Evolutionary conservation across 2,797 vertebrate genomes (phyloP).

Genomic region (Eleutherodactylus coqui): DNA sequence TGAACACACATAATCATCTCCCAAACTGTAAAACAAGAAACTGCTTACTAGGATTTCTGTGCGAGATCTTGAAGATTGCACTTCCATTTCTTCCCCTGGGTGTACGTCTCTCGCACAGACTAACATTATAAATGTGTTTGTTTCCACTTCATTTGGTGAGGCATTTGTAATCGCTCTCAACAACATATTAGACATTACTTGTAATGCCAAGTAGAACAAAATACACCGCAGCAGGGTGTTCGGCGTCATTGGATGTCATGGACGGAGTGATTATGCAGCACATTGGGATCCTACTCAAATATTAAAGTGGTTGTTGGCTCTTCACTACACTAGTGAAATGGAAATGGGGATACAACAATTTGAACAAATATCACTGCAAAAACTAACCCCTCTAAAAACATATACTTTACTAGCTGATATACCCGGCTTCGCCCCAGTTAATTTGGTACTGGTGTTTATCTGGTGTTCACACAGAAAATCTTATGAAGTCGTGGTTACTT

Average conservation of each 20-base stretch:
- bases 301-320: not conserved
- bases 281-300: not conserved
- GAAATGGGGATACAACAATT: no score
- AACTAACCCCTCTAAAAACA: no score
- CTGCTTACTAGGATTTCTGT: slow-evolving; percentile 12
- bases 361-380: no score
- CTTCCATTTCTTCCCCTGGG: not conserved
- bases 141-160: slow-evolving; percentile 25
- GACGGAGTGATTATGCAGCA: not conserved
- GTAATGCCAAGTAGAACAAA: slow-evolving; percentile 16
- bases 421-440: no score
- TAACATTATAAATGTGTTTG: slow-evolving; percentile 20
- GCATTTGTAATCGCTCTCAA: slow-evolving; percentile 7
- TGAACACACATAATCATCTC: not conserved
- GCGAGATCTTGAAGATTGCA: not conserved
- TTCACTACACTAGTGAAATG: no score
- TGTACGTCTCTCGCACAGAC: not conserved
- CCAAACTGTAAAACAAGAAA: not conserved
- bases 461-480: no score
- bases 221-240: not conserved
- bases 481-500: no score
- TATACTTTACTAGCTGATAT: no score
- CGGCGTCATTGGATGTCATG: not conserved
- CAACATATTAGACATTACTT: slow-evolving; percentile 15
- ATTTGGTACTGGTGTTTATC: no score